Evolutionary conservation across 2,888 invertebrate genomes (phyloP), one percentile per base, ranked within the genome.

Genomic region (Plusia festucae): DNA sequence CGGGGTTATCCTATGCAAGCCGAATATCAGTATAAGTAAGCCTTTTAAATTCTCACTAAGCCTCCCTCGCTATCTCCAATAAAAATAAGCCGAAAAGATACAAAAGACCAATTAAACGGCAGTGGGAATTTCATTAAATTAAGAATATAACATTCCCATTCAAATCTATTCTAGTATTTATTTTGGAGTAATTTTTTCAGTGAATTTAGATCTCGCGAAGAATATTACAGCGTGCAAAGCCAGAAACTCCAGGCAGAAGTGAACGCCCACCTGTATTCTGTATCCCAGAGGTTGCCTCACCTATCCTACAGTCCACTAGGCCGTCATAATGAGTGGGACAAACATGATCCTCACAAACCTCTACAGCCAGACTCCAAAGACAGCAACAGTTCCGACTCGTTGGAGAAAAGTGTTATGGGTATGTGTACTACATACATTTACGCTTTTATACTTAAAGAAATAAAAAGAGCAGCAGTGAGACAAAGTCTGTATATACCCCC

Each of bases 1-100:
- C 90, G 95, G 75, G 95, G 95, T 71, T 95, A 95, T 86, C 94
- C 95, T 49, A 94, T 95, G 81, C 96, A 96, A 85, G 95, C 96
- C 1, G 95, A 96, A 85, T 96, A 96, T 85, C 96, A 96, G 84
- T 96, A 96, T 86, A 96, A 95, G 96, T 96, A 89, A 89, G 90
- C 53, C 52, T 24, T n/a, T n/a, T 40, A 40, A 0, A 40, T 34
- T 15, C 3, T n/a, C 3, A n/a, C 40, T 40, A n/a, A 40, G 5
- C 13, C 34, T n/a, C n/a, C n/a, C n/a, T n/a, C n/a, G n/a, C n/a
- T n/a, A n/a, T n/a, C n/a, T n/a, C n/a, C n/a, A n/a, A n/a, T n/a
- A n/a, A n/a, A n/a, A n/a, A n/a, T n/a, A n/a, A n/a, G n/a, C n/a
- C n/a, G n/a, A n/a, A n/a, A n/a, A n/a, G n/a, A n/a, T n/a, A n/a